These are phyloP conservation scores for Scaptomyza caliginosa DNA, from an alignment of 2,888 invertebrate species.

Conservation along the genomic window DNA sequence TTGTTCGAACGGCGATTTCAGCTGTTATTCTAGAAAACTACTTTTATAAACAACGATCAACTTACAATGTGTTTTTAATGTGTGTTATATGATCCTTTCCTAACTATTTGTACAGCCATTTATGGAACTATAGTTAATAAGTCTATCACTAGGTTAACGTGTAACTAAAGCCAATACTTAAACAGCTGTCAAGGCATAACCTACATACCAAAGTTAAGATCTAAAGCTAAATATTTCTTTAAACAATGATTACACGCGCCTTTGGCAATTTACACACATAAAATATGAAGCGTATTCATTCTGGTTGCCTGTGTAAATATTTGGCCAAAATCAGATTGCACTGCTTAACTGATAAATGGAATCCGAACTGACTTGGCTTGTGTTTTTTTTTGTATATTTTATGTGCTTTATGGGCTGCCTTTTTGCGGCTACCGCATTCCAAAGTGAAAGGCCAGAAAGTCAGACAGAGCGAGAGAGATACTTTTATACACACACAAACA, in stretches of 20 bases:
- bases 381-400: constrained; percentile 31
- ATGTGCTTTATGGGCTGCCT: constrained; percentile 51
- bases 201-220: background rate
- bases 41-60: background rate
- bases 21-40: constrained; percentile 7
- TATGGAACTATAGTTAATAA: background rate
- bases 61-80: background rate
- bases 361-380: constrained; percentile 51
- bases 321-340: constrained; percentile 58
- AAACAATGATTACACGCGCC: constrained; percentile 6
- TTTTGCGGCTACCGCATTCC: constrained; percentile 72
- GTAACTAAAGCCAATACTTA: background rate
- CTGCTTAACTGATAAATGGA: constrained; percentile 52
- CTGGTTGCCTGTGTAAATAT: constrained; percentile 39
- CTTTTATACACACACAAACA: background rate
- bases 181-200: too few relatives aligned
- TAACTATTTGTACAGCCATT: background rate
- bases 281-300: background rate
- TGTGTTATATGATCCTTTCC: background rate
- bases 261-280: constrained; percentile 7
- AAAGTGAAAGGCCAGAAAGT: constrained; percentile 70
- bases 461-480: constrained; percentile 44
- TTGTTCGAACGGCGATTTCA: background rate
- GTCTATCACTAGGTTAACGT: too few relatives aligned
- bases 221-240: background rate